Evolutionary conservation across 2,113 vertebrate genomes (phyloP).

Genomic region (Crocuta crocuta): DNA sequence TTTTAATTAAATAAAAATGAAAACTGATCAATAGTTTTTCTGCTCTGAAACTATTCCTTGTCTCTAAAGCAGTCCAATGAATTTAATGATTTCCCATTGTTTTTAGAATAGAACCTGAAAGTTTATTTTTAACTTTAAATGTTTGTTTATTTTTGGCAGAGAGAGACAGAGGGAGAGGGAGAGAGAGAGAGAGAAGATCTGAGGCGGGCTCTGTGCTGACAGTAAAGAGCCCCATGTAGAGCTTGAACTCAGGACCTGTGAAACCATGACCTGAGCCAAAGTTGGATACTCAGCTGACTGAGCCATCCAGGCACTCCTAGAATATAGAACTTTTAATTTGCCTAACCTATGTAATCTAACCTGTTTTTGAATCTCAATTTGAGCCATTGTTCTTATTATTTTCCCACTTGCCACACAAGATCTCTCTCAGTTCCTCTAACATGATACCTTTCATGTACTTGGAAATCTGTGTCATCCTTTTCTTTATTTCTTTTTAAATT

Average conservation of each 20-base stretch:
- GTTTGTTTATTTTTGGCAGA: no score
- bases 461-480: background rate
- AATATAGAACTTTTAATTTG: background rate
- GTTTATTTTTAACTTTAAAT: no score
- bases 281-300: no score
- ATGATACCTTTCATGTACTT: background rate
- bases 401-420: background rate
- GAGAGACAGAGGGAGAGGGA: no score
- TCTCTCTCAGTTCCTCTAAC: background rate
- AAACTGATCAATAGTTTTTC: background rate
- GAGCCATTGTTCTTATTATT: background rate
- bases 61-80: background rate
- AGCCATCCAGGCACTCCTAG: no score
- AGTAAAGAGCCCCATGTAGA: no score
- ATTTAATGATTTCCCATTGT: background rate
- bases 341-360: background rate
- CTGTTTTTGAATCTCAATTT: background rate
- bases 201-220: no score
- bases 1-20: background rate
- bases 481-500: background rate
- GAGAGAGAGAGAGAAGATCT: no score
- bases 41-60: background rate
- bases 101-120: constrained; percentile 22
- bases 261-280: no score
- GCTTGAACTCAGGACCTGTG: no score